phyloP scores from a whole-genome alignment of 2,113 vertebrate genomes.

The Cyanoliseus patagonus region DNA sequence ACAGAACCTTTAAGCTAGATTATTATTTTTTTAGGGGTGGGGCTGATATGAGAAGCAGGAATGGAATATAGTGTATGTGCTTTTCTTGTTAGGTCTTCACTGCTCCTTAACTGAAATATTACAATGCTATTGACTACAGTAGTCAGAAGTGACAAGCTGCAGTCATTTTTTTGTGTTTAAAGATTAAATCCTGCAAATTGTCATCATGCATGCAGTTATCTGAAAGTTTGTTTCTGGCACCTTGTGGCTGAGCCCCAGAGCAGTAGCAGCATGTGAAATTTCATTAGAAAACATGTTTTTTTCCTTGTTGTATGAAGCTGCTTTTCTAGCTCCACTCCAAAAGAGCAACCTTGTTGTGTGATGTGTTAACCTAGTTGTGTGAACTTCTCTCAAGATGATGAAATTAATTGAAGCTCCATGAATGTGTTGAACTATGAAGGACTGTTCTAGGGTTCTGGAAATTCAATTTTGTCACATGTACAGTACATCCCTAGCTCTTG shows the following conservation, averaged over 20 bases:
- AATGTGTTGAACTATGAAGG: neutral
- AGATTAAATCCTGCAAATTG: neutral
- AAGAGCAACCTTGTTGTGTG: neutral
- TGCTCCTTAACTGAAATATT: neutral
- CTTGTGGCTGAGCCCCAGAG: neutral
- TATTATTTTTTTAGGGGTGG: neutral
- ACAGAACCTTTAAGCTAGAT: neutral
- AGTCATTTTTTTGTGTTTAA: neutral
- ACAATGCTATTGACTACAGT: neutral
- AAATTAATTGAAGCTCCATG: neutral
- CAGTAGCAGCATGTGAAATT: neutral
- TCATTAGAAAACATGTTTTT: neutral
- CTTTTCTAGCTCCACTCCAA: neutral
- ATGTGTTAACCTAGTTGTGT: neutral
- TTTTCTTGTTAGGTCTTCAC: neutral
- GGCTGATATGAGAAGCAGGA: neutral
- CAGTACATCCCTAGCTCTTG: neutral
- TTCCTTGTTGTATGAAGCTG: neutral
- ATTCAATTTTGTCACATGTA: neutral
- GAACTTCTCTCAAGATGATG: neutral
- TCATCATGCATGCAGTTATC: neutral
- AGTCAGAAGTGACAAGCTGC: neutral
- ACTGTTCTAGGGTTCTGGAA: neutral
- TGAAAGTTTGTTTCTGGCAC: conserved; percentile 15
- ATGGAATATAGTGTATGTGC: neutral